phyloP scores from a whole-genome alignment of 2,888 invertebrate genomes.

The Ophioninae sp. region DNA sequence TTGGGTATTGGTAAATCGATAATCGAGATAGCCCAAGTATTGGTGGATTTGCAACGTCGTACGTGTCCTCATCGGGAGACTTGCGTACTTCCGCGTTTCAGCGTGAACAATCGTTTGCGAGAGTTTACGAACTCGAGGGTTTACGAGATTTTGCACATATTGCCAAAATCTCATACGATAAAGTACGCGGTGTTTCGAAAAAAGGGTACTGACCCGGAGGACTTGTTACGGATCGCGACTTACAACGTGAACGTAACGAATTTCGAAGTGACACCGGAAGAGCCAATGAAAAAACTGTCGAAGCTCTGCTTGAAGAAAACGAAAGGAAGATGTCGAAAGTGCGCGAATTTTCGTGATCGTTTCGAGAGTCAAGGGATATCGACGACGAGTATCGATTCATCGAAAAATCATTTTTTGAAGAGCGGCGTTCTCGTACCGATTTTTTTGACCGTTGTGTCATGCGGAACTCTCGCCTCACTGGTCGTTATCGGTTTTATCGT shows the following conservation, averaged over 20 bases:
- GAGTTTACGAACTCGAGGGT: slow-evolving; percentile 71
- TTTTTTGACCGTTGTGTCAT: slow-evolving; percentile 85
- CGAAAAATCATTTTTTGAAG: slow-evolving; percentile 66
- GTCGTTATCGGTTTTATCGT: slow-evolving; percentile 86
- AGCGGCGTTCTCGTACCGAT: slow-evolving; percentile 84
- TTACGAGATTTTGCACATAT: slow-evolving; percentile 73
- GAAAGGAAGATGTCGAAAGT: slow-evolving; percentile 70
- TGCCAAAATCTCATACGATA: slow-evolving; percentile 70
- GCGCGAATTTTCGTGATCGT: slow-evolving; percentile 72
- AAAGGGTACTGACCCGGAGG: slow-evolving; percentile 59
- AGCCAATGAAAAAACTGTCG: slow-evolving; percentile 65
- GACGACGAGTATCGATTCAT: slow-evolving; percentile 22
- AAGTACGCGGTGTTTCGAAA: slow-evolving; percentile 69
- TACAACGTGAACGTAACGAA: slow-evolving; percentile 69
- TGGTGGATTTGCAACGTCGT: slow-evolving; percentile 68
- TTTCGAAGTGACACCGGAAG: slow-evolving; percentile 67
- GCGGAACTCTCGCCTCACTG: slow-evolving; percentile 85
- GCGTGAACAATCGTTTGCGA: slow-evolving; percentile 55
- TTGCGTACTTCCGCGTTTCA: slow-evolving; percentile 71
- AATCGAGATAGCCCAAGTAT: slow-evolving; percentile 68
- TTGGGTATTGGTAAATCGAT: slow-evolving; percentile 76
- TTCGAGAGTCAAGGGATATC: slow-evolving; percentile 18
- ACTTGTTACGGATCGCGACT: slow-evolving; percentile 65
- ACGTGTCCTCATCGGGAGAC: slow-evolving; percentile 65
- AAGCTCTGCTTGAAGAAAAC: slow-evolving; percentile 70